Base-by-base conservation (phyloP, 1,140 invertebrate genomes). In the Sinella curviseta region DNA sequence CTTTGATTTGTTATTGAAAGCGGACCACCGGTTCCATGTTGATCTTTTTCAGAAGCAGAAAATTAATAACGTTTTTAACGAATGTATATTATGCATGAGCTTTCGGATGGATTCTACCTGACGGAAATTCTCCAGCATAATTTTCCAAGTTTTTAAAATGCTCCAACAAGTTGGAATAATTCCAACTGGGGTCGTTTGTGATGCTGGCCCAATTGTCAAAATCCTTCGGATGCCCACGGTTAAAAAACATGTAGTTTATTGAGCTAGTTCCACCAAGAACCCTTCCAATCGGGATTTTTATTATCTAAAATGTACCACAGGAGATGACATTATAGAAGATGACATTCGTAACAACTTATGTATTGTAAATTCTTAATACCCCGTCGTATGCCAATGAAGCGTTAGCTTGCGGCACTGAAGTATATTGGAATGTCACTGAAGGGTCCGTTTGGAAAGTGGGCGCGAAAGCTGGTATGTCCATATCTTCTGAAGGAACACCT, bases 261-360 rank as follows among this genome's bases (percentile, higher is more conserved):
- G 92, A 91, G 83, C 93, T 95, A 0, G 91, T 92, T 24, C 90
- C 90, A 39, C 90, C 90, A 78, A 85, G 77, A 8, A 87, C 87
- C 73, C 85, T 86, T 8, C 86, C 87, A 77, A 86, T 84, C 12
- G 88, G 85, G 85, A 86, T 86, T 48, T 33, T 35, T 12, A 77
- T 35, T 1, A 39, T 48, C 79, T 77, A 81, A 48, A 48, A 48
- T 17, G 39, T n/a, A n/a, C n/a, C n/a, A n/a, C n/a, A n/a, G n/a
- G n/a, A n/a, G n/a, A n/a, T n/a, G n/a, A n/a, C n/a, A n/a, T n/a
- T n/a, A n/a, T n/a, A 48, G 14, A 12, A 48, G 39, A 48, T 8
- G 17, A 17, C 39, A 48, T 4, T 48, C 24, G 55, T 26, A 60
- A 60, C 39, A 48, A 48, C 39, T 48, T 8, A 8, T n/a, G n/a